Percentiles rank a stretch among this genome's conserved stretches.
phyloP scores from a whole-genome alignment of 2,797 vertebrate species.

The Schizothorax lantsangensis region DNA sequence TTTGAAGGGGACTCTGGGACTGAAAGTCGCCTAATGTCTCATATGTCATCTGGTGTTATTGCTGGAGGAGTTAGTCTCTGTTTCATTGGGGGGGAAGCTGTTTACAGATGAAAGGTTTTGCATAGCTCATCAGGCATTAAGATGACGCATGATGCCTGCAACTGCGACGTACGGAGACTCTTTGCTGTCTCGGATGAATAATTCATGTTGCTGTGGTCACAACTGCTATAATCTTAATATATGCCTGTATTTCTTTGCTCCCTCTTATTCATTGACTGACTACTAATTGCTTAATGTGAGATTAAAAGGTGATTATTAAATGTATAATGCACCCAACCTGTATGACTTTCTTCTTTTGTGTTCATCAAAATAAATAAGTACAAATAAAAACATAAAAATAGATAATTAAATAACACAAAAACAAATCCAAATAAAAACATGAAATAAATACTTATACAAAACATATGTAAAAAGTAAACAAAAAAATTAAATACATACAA shows the following conservation, averaged over 20 bases:
- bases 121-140: constrained; percentile 43
- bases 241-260: constrained; percentile 5
- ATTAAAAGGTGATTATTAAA: constrained; percentile 60
- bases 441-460: not conserved
- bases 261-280: constrained; percentile 15
- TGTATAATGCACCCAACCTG: not conserved
- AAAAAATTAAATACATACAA: not conserved
- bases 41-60: constrained; percentile 35
- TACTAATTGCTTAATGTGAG: constrained; percentile 45
- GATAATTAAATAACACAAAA: not conserved
- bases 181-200: not conserved
- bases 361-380: not conserved
- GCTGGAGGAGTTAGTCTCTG: constrained; percentile 11
- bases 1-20: not conserved
- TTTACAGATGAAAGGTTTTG: constrained; percentile 38
- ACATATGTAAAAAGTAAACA: not conserved
- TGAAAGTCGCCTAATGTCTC: constrained; percentile 17
- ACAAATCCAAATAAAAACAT: not conserved
- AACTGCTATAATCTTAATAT: constrained; percentile 13
- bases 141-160: constrained; percentile 26
- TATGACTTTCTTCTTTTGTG: not conserved
- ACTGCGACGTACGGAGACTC: not conserved
- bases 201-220: constrained; percentile 9
- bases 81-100: not conserved
- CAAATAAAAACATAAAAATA: not conserved